A percentile compares a stretch with the other conserved stretches of the same genome.
phyloP scores from a whole-genome alignment of 2,888 invertebrate species.

The Cerceris ruficornis region DNA sequence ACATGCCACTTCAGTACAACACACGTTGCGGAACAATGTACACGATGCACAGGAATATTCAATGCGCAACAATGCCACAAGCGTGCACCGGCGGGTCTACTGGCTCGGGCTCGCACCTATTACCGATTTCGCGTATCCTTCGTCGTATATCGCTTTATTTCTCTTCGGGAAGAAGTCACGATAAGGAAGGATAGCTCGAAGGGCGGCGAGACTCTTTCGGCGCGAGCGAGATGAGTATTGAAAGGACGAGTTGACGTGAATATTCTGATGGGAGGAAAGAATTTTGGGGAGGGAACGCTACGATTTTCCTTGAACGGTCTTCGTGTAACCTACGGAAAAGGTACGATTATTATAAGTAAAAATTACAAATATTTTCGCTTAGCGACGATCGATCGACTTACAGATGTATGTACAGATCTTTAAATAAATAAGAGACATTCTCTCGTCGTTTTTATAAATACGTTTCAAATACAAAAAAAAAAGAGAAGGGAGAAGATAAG shows the following conservation, averaged over 20 bases:
- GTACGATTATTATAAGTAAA: constrained; percentile 6
- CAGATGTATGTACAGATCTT: constrained; percentile 47
- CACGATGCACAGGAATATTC: constrained; percentile 70
- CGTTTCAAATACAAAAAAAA: constrained; percentile 40
- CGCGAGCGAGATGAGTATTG: neutral
- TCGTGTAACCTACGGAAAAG: neutral
- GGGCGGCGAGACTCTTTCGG: no score
- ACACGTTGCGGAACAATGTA: constrained; percentile 63
- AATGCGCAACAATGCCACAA: constrained; percentile 60
- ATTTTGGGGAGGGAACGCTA: neutral
- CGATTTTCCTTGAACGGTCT: neutral
- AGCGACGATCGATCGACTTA: constrained; percentile 34
- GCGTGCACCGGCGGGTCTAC: constrained; percentile 68
- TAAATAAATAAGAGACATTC: constrained; percentile 58
- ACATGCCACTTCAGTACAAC: constrained; percentile 73
- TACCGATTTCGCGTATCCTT: constrained; percentile 44
- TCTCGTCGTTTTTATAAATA: constrained; percentile 61
- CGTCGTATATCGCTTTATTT: constrained; percentile 8
- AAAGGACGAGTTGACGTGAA: constrained; percentile 5
- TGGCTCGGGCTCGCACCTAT: constrained; percentile 65
- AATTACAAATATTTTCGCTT: constrained; percentile 17
- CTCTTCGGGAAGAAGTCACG: neutral
- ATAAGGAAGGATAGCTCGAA: no score
- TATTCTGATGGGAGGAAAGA: neutral
- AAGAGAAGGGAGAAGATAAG: constrained; percentile 22